Base-by-base conservation (phyloP, 2,888 invertebrate genomes). In the Allacma fusca region DNA sequence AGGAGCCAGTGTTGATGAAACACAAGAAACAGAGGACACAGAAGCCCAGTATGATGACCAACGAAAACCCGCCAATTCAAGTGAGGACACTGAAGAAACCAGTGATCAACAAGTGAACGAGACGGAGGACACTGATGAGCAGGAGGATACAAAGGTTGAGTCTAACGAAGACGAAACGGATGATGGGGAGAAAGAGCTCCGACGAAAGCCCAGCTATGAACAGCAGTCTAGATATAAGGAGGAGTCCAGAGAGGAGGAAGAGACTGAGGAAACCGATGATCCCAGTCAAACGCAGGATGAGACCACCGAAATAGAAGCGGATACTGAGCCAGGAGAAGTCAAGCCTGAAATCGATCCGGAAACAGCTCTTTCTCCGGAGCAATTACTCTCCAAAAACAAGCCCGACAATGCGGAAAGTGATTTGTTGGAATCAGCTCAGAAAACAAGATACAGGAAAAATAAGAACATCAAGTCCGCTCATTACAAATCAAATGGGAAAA, bases 241-340 rank as follows among this genome's bases (percentile, higher is more conserved):
- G 88, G 88, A 83, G 85, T 84, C 71, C 88, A 88, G 85, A 86
- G 88, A 64, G 85, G 87, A 59, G 86, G 91, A 84, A 90, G 90
- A 81, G 90, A 90, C 81, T 90, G 91, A 85, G 90, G 90, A 76
- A 74, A n/a, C 23, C 7, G n/a, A n/a, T n/a, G n/a, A n/a, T n/a
- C n/a, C n/a, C n/a, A 62, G 62, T 62, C 62, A 62, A n/a, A 62
- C 44, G 34, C 68, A 50, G 57, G 76, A 68, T 21, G 59, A 43
- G 29, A 62, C 28, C 4, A 64, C 26, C 1, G 50, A 50, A 29
- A 50, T 26, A 19, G 44, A 28, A 65, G 70, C 21, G 24, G 73
- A 40, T 13, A 16, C 70, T 13, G 76, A 57, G 5, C 71, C 65
- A 9, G 77, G 78, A 71, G 68, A 62, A n/a, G 28, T 28, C 12